Conservation (phyloP, 2,888 invertebrate genomes). For the Schizotus pectinicornis region DNA sequence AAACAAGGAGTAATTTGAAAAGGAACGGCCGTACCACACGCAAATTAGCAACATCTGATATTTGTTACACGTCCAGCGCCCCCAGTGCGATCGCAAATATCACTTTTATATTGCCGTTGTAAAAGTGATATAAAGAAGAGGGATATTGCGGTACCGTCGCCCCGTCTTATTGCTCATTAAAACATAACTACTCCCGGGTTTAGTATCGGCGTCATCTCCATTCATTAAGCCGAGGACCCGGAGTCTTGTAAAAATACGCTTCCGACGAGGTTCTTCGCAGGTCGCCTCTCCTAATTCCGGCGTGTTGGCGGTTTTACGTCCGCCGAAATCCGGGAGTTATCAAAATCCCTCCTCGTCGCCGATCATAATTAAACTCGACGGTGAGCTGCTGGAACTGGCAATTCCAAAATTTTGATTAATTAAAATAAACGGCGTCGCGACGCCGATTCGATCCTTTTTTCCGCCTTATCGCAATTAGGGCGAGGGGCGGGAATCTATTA, state of each 20-base stretch:
- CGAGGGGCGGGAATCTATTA: slow-evolving; percentile 27
- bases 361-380: slow-evolving; percentile 10
- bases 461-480: slow-evolving; percentile 20
- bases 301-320: not conserved
- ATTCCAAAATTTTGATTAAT: slow-evolving; percentile 27
- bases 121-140: slow-evolving; percentile 19
- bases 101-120: slow-evolving; percentile 25
- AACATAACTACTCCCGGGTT: slow-evolving; percentile 21
- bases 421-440: slow-evolving; percentile 23
- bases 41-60: slow-evolving; percentile 26
- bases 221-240: slow-evolving; percentile 6
- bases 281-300: slow-evolving; percentile 1
- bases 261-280: slow-evolving; percentile 2
- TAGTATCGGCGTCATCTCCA: slow-evolving; percentile 21
- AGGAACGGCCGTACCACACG: slow-evolving; percentile 14
- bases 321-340: not conserved
- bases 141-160: slow-evolving; percentile 3
- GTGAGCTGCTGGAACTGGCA: not conserved
- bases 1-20: slow-evolving; percentile 24
- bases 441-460: slow-evolving; percentile 18
- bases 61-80: slow-evolving; percentile 17
- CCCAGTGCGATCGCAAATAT: slow-evolving; percentile 25
- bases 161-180: slow-evolving; percentile 22
- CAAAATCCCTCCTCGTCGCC: slow-evolving; percentile 3
- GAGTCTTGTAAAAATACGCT: not conserved